phyloP scores from a whole-genome alignment of 2,888 invertebrate genomes.

The Hypolimnas misippus region DNA sequence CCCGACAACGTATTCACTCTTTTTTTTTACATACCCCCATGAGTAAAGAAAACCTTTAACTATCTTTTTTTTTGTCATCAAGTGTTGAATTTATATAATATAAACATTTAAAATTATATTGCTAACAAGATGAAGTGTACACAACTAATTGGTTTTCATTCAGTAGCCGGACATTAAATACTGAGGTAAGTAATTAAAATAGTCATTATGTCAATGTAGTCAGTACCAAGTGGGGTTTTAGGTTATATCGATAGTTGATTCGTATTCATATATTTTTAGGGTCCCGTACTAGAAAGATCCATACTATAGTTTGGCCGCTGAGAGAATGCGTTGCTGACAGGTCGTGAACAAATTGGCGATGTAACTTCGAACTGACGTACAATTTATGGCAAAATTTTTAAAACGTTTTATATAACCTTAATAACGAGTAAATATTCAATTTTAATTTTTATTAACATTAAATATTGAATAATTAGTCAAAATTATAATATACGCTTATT shows the following conservation, averaged over 20 bases:
- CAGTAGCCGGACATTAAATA: neutral
- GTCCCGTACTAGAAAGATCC: too few species aligned
- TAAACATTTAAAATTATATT: too few species aligned
- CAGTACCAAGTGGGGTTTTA: slow-evolving; percentile 1
- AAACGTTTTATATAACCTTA: neutral
- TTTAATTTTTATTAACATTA: slow-evolving; percentile 7
- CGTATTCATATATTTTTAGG: neutral
- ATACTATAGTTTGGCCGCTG: neutral
- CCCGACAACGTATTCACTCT: too few species aligned
- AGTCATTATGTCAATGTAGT: neutral
- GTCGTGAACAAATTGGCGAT: slow-evolving; percentile 2
- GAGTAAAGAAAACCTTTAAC: too few species aligned
- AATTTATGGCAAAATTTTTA: neutral
- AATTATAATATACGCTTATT: neutral
- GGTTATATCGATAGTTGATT: neutral
- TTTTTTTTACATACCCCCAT: too few species aligned
- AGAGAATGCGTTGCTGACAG: neutral
- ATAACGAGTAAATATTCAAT: neutral
- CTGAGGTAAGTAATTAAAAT: neutral
- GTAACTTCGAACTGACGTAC: slow-evolving; percentile 1
- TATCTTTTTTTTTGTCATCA: too few species aligned
- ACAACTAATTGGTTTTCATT: neutral
- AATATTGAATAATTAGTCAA: slow-evolving; percentile 5
- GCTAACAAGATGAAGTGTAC: neutral
- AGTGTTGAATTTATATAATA: too few species aligned